Conservation (phyloP, 2,888 invertebrate genomes). For the Luperina testacea region DNA sequence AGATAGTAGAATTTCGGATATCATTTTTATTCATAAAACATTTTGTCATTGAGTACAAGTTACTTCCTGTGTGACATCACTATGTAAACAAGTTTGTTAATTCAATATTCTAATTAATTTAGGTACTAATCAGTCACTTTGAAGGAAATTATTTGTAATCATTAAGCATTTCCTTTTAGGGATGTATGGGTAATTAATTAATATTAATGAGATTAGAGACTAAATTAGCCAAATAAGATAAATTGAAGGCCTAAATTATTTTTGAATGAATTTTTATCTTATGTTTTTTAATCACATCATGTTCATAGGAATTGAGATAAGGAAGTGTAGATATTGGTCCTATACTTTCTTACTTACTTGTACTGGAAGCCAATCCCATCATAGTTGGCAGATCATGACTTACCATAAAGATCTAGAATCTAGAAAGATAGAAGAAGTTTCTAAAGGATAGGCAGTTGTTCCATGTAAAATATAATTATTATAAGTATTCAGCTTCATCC, state of each 20-base stretch:
- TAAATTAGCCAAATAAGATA: conserved; percentile 1
- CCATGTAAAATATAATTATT: neutral
- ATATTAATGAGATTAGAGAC: conserved; percentile 11
- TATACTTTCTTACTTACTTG: no score
- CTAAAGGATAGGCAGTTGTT: neutral
- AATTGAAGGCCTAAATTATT: neutral
- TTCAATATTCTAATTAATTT: conserved; percentile 18
- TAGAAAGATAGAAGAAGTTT: neutral
- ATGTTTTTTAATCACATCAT: neutral
- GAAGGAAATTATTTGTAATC: conserved; percentile 8
- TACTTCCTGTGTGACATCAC: conserved; percentile 35
- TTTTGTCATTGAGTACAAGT: conserved; percentile 35
- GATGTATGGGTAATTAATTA: conserved; percentile 6
- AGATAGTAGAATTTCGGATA: conserved; percentile 34
- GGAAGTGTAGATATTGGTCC: neutral
- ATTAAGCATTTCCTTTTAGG: conserved; percentile 2
- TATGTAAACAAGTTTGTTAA: conserved; percentile 27
- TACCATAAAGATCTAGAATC: neutral
- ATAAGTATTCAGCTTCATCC: neutral
- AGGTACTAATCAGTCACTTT: conserved; percentile 14
- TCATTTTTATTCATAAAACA: conserved; percentile 36
- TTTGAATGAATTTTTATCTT: conserved; percentile 17
- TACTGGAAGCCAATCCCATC: no score
- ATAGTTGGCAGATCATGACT: no score
- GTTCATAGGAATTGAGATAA: neutral